phyloP scores from a whole-genome alignment of 2,113 vertebrate species.

The Solenodon paradoxus region DNA sequence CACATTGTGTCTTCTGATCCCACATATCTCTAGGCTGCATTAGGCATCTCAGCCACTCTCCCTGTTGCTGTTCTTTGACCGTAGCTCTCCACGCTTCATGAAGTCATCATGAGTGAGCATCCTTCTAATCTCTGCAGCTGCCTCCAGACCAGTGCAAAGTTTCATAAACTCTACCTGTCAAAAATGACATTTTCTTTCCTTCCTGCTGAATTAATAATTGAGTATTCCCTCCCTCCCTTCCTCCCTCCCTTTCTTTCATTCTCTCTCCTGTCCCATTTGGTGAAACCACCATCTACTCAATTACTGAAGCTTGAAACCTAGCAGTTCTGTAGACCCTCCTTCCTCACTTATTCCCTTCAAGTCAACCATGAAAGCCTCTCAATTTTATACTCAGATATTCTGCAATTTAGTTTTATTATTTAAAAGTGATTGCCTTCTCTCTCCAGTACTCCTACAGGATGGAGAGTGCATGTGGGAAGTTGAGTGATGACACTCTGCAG shows the following conservation, averaged over 20 bases:
- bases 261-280: neutral
- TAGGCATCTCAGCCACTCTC: neutral
- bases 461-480: neutral
- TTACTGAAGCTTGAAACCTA: neutral
- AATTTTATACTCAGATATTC: neutral
- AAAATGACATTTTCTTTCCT: neutral
- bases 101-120: neutral
- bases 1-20: neutral
- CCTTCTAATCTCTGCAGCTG: neutral
- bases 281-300: neutral
- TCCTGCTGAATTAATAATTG: neutral
- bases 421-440: neutral
- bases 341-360: neutral
- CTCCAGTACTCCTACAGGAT: neutral
- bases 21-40: neutral
- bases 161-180: neutral
- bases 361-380: neutral
- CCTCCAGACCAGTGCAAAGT: neutral
- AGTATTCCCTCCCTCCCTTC: too few species aligned
- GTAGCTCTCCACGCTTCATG: neutral
- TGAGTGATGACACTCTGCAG: neutral
- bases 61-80: neutral
- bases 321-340: neutral
- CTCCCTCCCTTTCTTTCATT: too few species aligned
- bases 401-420: neutral